Base-by-base conservation (phyloP, 64 coral and sea anemone genomes). In the Pocillopora verrucosa region DNA sequence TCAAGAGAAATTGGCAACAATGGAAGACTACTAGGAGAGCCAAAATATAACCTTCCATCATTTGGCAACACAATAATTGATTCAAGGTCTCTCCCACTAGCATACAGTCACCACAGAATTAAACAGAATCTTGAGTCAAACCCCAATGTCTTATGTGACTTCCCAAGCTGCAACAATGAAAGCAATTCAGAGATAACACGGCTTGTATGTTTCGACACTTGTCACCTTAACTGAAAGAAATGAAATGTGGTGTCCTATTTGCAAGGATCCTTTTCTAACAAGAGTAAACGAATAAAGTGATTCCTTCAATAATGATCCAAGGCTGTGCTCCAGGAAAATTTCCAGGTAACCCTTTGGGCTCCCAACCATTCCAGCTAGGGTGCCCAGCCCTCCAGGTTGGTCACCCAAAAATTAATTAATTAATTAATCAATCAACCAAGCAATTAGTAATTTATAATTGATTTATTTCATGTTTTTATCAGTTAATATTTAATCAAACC, bases 61-160 rank as follows among this genome's bases (percentile, higher is more conserved):
- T 78, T 58, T 78, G 36, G 76, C 76, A 78, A 78, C 51, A 78
- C 12, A 5, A 78, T 78, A 15, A 78, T 78, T 58, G 76, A 78
- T 22, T 57, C 76, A 37, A 10, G 38, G 45, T 78, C 76, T 41
- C 76, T 78, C 12, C 41, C 41, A 58, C 76, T 78, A 20, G 76
- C 76, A 78, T 58, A 78, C 76, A 78, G 38, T 41, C 76, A 78
- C 22, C 5, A 78, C 76, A 78, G 15, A 58, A 78, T 56, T 16
- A 78, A 51, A 57, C 35, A 78, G 15, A 78, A 78, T 58, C 37
- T 57, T 57, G 51, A 78, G 15, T 51, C 38, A 78, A 41, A 56
- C 38, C 45, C 76, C 9, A 5, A 57, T 57, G 76, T 78, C 12
- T 58, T 78, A 36, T 78, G 76, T 15, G 38, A 78, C 15, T 57